Evolutionary conservation across 1,140 invertebrate genomes (phyloP).

Genomic region (Colletes gigas): DNA sequence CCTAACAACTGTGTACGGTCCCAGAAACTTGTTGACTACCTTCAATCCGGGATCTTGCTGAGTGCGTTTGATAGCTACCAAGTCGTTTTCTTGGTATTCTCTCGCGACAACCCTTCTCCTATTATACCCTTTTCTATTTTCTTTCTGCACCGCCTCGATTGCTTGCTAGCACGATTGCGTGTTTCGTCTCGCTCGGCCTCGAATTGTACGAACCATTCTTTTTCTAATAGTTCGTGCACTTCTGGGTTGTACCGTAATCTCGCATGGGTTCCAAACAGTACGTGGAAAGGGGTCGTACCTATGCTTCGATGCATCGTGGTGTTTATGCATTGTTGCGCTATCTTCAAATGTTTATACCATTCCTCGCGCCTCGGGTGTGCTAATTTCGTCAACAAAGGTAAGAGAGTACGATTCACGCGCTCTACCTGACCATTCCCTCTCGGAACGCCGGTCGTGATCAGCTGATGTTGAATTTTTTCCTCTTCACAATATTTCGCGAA

Average conservation of each 20-base stretch:
- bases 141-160: neutral
- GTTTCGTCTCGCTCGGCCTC: neutral
- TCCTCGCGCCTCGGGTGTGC: conserved; percentile 55
- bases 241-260: neutral
- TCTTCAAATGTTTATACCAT: conserved; percentile 69
- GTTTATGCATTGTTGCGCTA: conserved; percentile 69
- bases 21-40: no score
- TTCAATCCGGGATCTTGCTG: no score
- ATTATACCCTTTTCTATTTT: neutral
- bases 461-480: neutral
- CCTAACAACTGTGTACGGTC: no score
- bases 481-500: conserved; percentile 2
- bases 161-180: neutral
- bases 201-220: neutral
- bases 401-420: conserved; percentile 64
- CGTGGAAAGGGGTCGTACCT: conserved; percentile 68
- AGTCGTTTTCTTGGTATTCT: no score
- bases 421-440: conserved; percentile 71
- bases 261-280: conserved; percentile 36
- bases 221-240: neutral
- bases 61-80: no score
- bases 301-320: conserved; percentile 69
- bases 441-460: neutral
- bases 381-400: conserved; percentile 67
- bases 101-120: neutral